These are phyloP conservation scores for Pomacea maculata DNA, from an alignment of 1,140 invertebrate genomes.

Conservation along the genomic window DNA sequence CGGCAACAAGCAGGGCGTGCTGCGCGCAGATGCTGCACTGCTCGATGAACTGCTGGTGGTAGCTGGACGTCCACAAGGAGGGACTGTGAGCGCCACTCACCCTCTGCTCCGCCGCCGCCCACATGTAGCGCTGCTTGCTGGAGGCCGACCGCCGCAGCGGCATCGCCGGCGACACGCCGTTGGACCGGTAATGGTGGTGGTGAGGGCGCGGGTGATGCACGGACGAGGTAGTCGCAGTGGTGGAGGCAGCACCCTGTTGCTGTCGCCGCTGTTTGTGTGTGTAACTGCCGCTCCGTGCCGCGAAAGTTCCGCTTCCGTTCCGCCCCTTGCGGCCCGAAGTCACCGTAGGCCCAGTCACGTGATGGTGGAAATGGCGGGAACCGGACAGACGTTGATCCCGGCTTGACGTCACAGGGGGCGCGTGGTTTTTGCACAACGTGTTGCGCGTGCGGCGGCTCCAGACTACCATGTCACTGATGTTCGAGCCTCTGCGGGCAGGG, in stretches of 20 bases:
- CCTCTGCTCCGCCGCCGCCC: conserved; percentile 5
- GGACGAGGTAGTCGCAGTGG: neutral
- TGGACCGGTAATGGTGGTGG: neutral
- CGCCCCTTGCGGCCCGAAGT: neutral
- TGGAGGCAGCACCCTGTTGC: neutral
- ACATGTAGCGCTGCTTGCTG: neutral
- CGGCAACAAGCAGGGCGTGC: neutral
- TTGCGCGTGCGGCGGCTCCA: neutral
- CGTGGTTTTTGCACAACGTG: neutral
- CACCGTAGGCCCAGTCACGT: neutral
- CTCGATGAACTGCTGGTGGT: conserved; percentile 12
- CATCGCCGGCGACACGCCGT: neutral
- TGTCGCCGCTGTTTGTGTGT: neutral
- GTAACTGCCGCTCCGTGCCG: neutral
- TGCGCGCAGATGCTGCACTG: conserved; percentile 16
- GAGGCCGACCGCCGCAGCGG: neutral
- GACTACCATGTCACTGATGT: neutral
- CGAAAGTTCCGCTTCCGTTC: neutral
- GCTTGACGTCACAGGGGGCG: neutral
- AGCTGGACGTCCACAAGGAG: conserved; percentile 2
- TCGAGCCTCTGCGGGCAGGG: neutral
- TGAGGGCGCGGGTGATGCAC: neutral
- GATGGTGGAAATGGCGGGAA: neutral
- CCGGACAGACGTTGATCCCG: neutral
- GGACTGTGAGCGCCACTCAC: neutral